A percentile compares a stretch with the other conserved stretches of the same genome.
Conservation (phyloP, 2,888 invertebrate genomes). For the Drosophila mayaguana region DNA sequence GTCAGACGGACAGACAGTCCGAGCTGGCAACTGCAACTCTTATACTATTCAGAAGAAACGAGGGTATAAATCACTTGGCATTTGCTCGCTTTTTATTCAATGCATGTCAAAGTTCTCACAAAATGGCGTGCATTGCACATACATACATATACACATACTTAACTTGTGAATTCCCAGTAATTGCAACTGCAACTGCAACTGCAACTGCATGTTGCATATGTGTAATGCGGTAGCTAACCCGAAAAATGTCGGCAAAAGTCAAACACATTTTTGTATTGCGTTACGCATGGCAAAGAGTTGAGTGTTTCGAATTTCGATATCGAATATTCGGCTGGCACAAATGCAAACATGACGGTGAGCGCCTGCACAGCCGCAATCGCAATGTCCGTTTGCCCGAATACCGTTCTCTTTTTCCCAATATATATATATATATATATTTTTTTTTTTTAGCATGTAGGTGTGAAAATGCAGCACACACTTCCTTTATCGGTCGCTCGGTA, state of each 20-base stretch:
- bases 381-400: constrained; percentile 37
- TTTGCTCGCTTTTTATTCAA: constrained; percentile 61
- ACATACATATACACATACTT: constrained; percentile 9
- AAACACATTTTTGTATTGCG: constrained; percentile 56
- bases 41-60: constrained; percentile 61
- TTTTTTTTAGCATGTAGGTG: constrained; percentile 82
- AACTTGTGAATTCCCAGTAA: constrained; percentile 74
- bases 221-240: constrained; percentile 75
- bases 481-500: constrained; percentile 64
- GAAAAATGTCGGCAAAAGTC: constrained; percentile 71
- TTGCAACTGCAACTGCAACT: constrained; percentile 40
- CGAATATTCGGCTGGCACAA: constrained; percentile 49
- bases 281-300: constrained; percentile 53
- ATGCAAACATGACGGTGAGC: constrained; percentile 50
- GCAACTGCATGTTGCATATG: constrained; percentile 32
- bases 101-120: constrained; percentile 61
- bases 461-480: constrained; percentile 79
- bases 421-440: no score
- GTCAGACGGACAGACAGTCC: neutral
- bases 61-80: constrained; percentile 69
- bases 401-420: constrained; percentile 39
- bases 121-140: constrained; percentile 57
- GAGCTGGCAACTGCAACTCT: constrained; percentile 42
- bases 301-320: constrained; percentile 32
- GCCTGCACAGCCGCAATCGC: constrained; percentile 30